These are phyloP conservation scores for Caenorhabditis uteleia DNA, from an alignment of 2,888 invertebrate species.

Conservation along the genomic window DNA sequence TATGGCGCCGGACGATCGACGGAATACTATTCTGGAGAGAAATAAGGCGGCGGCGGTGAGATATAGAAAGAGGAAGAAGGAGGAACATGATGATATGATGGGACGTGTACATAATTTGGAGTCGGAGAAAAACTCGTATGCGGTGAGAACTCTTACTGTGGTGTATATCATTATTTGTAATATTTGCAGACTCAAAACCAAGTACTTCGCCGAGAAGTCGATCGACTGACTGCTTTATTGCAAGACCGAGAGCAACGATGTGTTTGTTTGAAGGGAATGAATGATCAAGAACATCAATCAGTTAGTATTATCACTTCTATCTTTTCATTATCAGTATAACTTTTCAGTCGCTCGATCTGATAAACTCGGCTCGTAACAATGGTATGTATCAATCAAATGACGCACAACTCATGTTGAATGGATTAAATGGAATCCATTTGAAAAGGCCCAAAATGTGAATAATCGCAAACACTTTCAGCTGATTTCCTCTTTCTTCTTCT, in stretches of 20 bases:
- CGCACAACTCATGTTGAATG: constrained; percentile 40
- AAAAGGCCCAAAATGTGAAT: constrained; percentile 42
- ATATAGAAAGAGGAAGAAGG: constrained; percentile 69
- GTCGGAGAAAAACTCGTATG: constrained; percentile 53
- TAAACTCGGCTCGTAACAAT: constrained; percentile 16
- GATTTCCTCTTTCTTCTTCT: neutral
- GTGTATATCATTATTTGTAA: constrained; percentile 19
- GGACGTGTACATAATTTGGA: constrained; percentile 62
- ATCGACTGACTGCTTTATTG: constrained; percentile 60
- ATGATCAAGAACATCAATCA: too few species aligned
- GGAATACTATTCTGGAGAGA: constrained; percentile 51
- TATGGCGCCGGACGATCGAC: constrained; percentile 65
- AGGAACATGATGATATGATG: constrained; percentile 68
- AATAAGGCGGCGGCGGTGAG: constrained; percentile 69
- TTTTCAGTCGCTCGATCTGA: too few species aligned
- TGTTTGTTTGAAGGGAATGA: constrained; percentile 56
- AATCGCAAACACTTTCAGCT: neutral
- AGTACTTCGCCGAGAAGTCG: constrained; percentile 64
- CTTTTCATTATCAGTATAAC: neutral
- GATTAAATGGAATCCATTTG: constrained; percentile 45
- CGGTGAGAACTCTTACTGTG: constrained; percentile 8
- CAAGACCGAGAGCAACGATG: constrained; percentile 61
- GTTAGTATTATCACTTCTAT: neutral
- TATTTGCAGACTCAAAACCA: constrained; percentile 64
- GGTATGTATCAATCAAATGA: constrained; percentile 29